Percentiles rank a stretch among this genome's conserved stretches.
These are phyloP conservation scores for Orthosia cruda DNA, from an alignment of 2,888 invertebrate genomes.

Conservation along the genomic window DNA sequence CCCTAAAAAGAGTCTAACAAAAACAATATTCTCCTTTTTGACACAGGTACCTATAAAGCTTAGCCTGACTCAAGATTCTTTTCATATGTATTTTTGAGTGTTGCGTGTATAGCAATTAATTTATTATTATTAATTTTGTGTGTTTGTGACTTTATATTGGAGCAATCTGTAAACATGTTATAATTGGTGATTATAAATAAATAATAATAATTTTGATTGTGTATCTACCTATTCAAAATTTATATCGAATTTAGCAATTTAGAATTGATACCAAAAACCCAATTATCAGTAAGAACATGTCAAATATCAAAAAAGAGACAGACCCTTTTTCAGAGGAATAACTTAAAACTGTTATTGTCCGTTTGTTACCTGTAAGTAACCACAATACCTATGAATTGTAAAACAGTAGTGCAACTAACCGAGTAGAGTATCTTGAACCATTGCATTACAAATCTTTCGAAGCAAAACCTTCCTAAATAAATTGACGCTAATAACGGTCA, in stretches of 20 bases:
- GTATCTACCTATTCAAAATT: no score
- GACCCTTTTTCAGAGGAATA: conserved; percentile 20
- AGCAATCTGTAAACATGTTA: no score
- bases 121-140: no score
- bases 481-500: not conserved
- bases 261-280: no score
- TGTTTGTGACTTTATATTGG: no score
- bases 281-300: not conserved
- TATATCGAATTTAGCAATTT: no score
- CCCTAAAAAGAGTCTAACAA: not conserved
- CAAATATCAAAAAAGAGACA: conserved; percentile 6
- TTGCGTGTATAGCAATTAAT: no score
- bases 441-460: not conserved
- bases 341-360: conserved; percentile 36
- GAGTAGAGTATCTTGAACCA: not conserved
- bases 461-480: not conserved
- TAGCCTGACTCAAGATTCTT: no score
- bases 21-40: not conserved
- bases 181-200: no score
- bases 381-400: conserved; percentile 10
- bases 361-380: conserved; percentile 31
- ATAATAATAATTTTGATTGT: no score
- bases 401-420: conserved; percentile 26
- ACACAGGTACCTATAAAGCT: no score
- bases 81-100: no score